Evolutionary conservation across 1,140 invertebrate genomes (phyloP), one percentile per base, ranked within the genome.

Genomic region (Carposina sasakii): DNA sequence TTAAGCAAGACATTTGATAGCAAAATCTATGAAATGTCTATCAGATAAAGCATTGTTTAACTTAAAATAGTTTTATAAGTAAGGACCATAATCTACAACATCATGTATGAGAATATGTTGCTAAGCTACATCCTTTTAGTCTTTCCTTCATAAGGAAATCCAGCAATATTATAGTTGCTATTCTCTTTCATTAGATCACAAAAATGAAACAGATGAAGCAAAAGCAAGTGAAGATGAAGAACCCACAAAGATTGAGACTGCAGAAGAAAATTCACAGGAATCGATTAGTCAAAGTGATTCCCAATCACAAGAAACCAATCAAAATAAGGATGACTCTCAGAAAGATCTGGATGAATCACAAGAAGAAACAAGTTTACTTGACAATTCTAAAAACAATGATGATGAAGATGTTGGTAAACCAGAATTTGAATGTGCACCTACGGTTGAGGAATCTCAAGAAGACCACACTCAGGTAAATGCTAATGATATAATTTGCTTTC

Each of bases 341-440:
- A 13, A 30, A 13, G 15, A 30, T 10, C 28, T 13, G 2, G 28
- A 30, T 8, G 28, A 30, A 10, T n/a, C n/a, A n/a, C n/a, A n/a
- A n/a, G n/a, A n/a, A n/a, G n/a, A n/a, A n/a, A n/a, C n/a, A n/a
- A n/a, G n/a, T 28, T 12, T 28, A 12, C 24, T 28, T 5, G 12
- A 28, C 6, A 28, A 6, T 28, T 5, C 24, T 21, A 13, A 45
- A 8, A 46, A 59, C 6, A 49, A 50, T 33, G 57, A 59, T 13
- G 60, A 58, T 22, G 63, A 68, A 44, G 70, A 76, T 37, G 59
- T 68, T 19, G 63, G 62, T 2, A 74, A 82, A 52, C 71, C 78
- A 26, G 68, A 79, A 36, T 82, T 82, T 74, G 81, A 84, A 36
- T 76, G 69, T 33, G 76, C 77, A 5, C 76, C 76, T 28, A 74